phyloP scores from a whole-genome alignment of 2,888 invertebrate genomes.

The Drosophila gaucha region DNA sequence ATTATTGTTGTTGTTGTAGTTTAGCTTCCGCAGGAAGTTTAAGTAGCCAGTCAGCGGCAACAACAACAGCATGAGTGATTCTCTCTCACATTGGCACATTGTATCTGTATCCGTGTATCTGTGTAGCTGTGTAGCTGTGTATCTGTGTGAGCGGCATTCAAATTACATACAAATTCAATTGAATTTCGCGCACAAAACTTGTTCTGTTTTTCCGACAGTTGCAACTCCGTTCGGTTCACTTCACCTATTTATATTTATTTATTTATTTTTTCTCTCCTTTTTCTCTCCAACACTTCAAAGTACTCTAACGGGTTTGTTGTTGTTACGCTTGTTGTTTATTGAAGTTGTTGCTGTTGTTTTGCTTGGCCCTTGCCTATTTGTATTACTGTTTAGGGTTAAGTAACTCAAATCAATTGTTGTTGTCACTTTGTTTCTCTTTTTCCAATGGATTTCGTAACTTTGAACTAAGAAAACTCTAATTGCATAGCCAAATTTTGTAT shows the following conservation, averaged over 20 bases:
- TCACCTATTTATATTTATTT: constrained; percentile 50
- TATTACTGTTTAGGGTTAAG: constrained; percentile 56
- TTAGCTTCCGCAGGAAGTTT: constrained; percentile 77
- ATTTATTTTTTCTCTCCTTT: constrained; percentile 20
- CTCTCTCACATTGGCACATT: constrained; percentile 28
- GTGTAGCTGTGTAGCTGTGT: constrained; percentile 26
- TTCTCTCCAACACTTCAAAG: constrained; percentile 59
- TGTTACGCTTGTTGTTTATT: constrained; percentile 33
- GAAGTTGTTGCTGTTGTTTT: constrained; percentile 16
- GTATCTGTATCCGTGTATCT: constrained; percentile 14
- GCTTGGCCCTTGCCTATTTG: constrained; percentile 35
- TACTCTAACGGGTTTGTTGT: constrained; percentile 54
- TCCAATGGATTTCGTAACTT: constrained; percentile 28
- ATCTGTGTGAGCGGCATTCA: constrained; percentile 39
- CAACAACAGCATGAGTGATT: constrained; percentile 29
- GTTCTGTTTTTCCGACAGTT: constrained; percentile 50
- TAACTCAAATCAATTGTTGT: constrained; percentile 43
- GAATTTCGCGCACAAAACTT: constrained; percentile 59
- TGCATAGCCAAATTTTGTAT: no score
- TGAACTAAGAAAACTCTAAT: constrained; percentile 21
- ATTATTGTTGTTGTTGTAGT: constrained; percentile 51
- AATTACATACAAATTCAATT: constrained; percentile 69
- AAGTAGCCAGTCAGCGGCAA: constrained; percentile 60
- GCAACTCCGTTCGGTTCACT: constrained; percentile 15
- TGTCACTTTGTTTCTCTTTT: constrained; percentile 4